Evolutionary conservation across 2,113 vertebrate genomes (phyloP), one percentile per base, ranked within the genome.

Genomic region (Microtus richardsoni): DNA sequence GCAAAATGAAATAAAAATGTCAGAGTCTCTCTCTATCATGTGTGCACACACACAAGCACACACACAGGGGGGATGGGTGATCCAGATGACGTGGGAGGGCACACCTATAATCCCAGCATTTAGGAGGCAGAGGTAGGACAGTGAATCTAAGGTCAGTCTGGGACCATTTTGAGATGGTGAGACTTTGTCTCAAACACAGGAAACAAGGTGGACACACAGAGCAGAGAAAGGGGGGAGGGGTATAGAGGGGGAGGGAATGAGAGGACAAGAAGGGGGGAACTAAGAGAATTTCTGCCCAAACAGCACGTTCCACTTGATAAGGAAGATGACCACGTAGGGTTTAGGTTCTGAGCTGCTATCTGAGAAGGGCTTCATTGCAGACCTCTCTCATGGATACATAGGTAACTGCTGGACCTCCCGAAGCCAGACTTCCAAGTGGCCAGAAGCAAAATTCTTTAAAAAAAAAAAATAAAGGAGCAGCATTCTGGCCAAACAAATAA

Each of bases 1-100:
- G 73, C 22, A 64, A 93, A 95, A 92, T 47, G n/a, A 22, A 94
- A 66, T 44, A 95, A 96, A 96, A 90, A 83, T 73, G 33, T 19
- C 80, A 77, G 71, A 62, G 64, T 77, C 74, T 77, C 44, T 47
- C 41, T 75, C 24, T 79, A 2, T 19, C 28, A 7, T 62, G 22
- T 2, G 60, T 62, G 24, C 60, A 26, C 28, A 66, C 28, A 66
- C 64, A 66, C 64, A 66, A 1, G 0, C 26, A 49, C 44, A 30
- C 41, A 77, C 26, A 49, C 44, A 77, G 14, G 6, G 68, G 4
- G 33, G 3, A 36, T 5, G 19, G 5, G 74, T n/a, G 13, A n/a
- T 80, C 33, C 58, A 22, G 52, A 22, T n/a, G 10, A 12, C 11
- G 33, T 58, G 78, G 9, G 3, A 54, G 30, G 26, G 9, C 49